These are phyloP conservation scores for Gallinago undulata DNA, from an alignment of 2,113 vertebrate species.

Conservation along the genomic window DNA sequence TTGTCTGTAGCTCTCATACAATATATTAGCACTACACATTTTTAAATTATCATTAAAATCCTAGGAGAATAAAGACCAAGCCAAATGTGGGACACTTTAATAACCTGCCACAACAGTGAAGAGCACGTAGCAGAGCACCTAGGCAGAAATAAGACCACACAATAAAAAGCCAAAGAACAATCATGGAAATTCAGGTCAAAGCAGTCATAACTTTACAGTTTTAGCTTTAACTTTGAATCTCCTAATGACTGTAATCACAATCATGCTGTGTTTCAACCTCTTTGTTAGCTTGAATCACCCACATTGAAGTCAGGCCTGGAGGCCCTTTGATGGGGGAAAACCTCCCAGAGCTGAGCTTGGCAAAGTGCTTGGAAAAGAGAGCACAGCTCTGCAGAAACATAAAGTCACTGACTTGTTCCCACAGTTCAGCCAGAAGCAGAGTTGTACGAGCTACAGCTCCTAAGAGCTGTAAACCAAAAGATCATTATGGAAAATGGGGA, in stretches of 20 bases:
- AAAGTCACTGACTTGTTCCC: background rate
- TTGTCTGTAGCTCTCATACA: background rate
- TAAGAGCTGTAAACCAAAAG: background rate
- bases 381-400: background rate
- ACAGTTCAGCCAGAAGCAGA: background rate
- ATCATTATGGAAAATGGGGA: background rate
- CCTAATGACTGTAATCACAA: conserved; percentile 31
- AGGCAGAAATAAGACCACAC: background rate
- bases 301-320: background rate
- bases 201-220: background rate
- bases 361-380: background rate
- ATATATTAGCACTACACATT: background rate
- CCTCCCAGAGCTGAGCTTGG: background rate
- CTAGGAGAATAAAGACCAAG: background rate
- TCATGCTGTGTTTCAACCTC: conserved; percentile 24
- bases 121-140: background rate
- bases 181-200: conserved; percentile 48
- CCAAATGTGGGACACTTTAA: background rate
- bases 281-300: conserved; percentile 5
- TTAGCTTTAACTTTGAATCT: background rate
- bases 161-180: background rate
- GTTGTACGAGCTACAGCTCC: background rate
- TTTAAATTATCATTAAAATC: background rate
- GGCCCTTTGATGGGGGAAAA: background rate
- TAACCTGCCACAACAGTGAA: background rate